Base-by-base conservation (phyloP, 1,140 invertebrate species). In the Argopecten irradians region DNA sequence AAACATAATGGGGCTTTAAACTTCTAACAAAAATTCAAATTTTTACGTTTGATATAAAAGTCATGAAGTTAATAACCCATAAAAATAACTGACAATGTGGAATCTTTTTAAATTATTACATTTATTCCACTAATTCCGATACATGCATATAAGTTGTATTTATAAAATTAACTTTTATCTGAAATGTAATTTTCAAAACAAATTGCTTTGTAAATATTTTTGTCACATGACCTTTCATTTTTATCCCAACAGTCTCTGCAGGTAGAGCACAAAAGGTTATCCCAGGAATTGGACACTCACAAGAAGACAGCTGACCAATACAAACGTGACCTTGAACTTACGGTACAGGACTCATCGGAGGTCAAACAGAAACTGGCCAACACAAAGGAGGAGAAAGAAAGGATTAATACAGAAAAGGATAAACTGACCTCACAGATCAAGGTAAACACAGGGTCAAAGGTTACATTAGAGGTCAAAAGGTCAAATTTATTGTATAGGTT, bases 201-300 rank as follows among this genome's bases (percentile, higher is more conserved):
- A 55, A 55, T 55, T 55, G 43, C 7, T 55, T 55, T 55, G 22
- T 11, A 55, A 55, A 55, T 7, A 55, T 19, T 3, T 55, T 11
- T 55, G 16, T 8, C 14, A 55, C n/a, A n/a, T n/a, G n/a, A n/a
- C n/a, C n/a, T 7, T 19, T 35, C n/a, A 87, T 83, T 0, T 19
- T 32, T 82, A n/a, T 55, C 39, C 7, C 86, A 90, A 28, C 91
- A 96, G 96, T 95, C 94, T 41, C 95, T 96, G 43, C 96, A 96
- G 92, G 91, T 89, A 22, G 96, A 96, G 91, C 96, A 96, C 92
- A 96, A 96, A 84, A 95, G 95, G 92, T 89, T 96, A 14, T 96
- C 96, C 93, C 96, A 96, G 92, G 92, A 96, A 88, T 88, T 95
- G 46, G 96, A 96, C 85, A 89, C 93, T 84, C 85, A 88, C 89